Base-by-base conservation (phyloP, 2,888 invertebrate species). In the Aspidapion aeneum region DNA sequence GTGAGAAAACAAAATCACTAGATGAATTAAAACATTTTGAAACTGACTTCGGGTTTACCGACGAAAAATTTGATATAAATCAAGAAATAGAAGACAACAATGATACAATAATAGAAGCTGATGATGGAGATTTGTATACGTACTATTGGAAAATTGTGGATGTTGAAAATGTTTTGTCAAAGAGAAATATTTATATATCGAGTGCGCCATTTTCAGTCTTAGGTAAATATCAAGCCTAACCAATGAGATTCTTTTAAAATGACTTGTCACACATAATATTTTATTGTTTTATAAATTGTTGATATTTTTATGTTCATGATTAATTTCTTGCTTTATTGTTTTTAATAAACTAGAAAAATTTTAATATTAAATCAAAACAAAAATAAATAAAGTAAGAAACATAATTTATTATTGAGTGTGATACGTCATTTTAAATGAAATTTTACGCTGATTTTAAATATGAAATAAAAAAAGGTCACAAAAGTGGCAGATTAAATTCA, bases 91-190 rank as follows among this genome's bases (percentile, higher is more conserved):
- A 19, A 2, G 68, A 70, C 54, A 69, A 71, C 21, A 79, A 79
- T 58, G 69, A 74, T 61, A 76, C 77, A 1, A 67, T 76, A 22
- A 68, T 71, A 50, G 72, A 70, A 54, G 72, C 71, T 18, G 70
- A 69, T 59, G 67, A 71, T 20, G 74, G 73, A 51, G 73, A 72
- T 55, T 70, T 71, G 17, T 79, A 74, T 68, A 67, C 71, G 55
- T 79, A 78, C 65, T 78, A 72, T 61, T 79, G 79, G 79, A 72
- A 71, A 65, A 72, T 79, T 20, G 63, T 69, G 7, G 70, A 76
- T 49, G 66, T 77, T 55, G 60, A 66, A 2, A 67, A 71, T n/a
- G 54, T 76, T 18, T 65, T 77, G 21, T 58, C 57, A 18, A 72
- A 72, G 61, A 62, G 55, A 5, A 72, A 74, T 54, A 67, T 74